Percentiles rank a stretch among this genome's conserved stretches.
These are phyloP conservation scores for Aphodius sticticus DNA, from an alignment of 2,888 invertebrate genomes.

Conservation along the genomic window DNA sequence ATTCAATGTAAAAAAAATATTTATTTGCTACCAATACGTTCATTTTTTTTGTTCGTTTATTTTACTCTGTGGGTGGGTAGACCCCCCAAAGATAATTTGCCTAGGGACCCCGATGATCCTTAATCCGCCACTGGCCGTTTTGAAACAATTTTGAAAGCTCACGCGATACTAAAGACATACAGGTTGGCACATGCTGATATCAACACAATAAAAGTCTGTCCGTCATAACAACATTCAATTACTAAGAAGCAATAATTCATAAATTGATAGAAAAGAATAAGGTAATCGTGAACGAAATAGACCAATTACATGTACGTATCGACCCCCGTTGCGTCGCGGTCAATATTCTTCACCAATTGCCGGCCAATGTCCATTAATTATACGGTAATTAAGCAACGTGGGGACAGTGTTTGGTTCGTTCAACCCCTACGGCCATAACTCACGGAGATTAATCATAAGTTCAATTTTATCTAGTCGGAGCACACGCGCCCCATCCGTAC, in stretches of 20 bases:
- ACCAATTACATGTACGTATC: background rate
- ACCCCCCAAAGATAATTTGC: too few relatives aligned
- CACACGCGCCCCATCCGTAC: conserved; percentile 28
- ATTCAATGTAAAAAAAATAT: too few relatives aligned
- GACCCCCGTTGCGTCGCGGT: conserved; percentile 15
- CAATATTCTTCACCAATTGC: background rate
- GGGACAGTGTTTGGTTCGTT: conserved; percentile 49
- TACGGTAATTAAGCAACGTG: conserved; percentile 56
- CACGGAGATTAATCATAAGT: conserved; percentile 40
- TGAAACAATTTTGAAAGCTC: too few relatives aligned
- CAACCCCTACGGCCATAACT: conserved; percentile 36
- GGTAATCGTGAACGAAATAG: background rate
- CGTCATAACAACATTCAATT: background rate
- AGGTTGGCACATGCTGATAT: background rate
- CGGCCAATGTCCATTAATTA: conserved; percentile 53
- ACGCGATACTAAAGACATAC: background rate
- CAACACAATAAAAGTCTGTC: background rate
- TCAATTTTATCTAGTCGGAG: conserved; percentile 39
- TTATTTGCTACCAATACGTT: too few relatives aligned
- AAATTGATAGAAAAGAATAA: background rate
- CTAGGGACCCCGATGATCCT: too few relatives aligned
- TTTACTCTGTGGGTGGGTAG: too few relatives aligned
- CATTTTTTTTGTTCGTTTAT: too few relatives aligned
- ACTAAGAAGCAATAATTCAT: background rate
- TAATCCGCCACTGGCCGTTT: too few relatives aligned